Evolutionary conservation across 2,113 vertebrate genomes (phyloP).

Genomic region (Fregata magnificens): DNA sequence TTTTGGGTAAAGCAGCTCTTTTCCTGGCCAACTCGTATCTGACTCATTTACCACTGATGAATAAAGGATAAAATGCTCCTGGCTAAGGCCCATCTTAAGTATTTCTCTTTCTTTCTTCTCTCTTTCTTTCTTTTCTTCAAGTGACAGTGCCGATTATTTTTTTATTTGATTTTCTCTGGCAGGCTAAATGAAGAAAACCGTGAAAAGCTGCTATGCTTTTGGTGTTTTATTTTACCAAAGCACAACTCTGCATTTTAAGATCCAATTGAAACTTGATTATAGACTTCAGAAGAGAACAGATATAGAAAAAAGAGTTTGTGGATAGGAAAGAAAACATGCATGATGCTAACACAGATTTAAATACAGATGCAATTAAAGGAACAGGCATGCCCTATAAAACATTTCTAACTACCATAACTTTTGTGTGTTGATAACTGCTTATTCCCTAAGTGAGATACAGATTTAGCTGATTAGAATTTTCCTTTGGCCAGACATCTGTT

Average conservation of each 20-base stretch:
- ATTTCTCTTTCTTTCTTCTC: conserved; percentile 71
- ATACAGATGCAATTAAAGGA: conserved; percentile 21
- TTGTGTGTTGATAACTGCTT: neutral
- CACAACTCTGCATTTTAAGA: conserved; percentile 13
- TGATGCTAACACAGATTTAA: neutral
- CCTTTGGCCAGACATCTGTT: neutral
- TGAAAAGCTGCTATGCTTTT: neutral
- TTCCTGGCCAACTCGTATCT: conserved; percentile 81
- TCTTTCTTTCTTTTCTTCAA: conserved; percentile 53
- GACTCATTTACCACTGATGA: conserved; percentile 81
- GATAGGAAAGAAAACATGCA: conserved; percentile 22
- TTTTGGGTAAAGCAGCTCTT: conserved; percentile 79
- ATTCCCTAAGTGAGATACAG: neutral
- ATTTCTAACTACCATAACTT: neutral
- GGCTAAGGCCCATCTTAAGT: conserved; percentile 72
- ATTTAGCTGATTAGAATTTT: conserved; percentile 28
- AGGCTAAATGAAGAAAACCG: conserved; percentile 7
- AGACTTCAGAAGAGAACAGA: conserved; percentile 22
- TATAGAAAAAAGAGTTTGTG: conserved; percentile 15
- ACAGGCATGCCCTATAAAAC: neutral
- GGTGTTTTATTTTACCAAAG: conserved; percentile 37
- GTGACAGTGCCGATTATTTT: conserved; percentile 55
- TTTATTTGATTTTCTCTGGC: conserved; percentile 62
- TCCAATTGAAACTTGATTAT: conserved; percentile 36
- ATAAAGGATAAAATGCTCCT: conserved; percentile 79